Evolutionary conservation across 2,888 invertebrate genomes (phyloP).

Genomic region (Ischnus inquisitorius): DNA sequence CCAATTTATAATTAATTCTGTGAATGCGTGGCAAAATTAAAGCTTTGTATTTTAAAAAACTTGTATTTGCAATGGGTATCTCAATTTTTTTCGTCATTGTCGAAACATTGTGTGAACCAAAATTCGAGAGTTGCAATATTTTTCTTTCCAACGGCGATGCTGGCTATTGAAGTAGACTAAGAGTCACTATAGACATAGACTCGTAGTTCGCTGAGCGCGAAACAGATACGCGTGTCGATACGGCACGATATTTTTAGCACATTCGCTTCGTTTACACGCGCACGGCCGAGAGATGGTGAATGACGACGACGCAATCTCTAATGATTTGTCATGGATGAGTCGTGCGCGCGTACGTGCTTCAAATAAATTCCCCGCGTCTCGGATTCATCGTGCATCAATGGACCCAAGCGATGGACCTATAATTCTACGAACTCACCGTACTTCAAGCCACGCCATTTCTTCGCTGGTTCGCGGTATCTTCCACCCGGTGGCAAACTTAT

Average conservation of each 20-base stretch:
- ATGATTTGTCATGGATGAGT: conserved; percentile 64
- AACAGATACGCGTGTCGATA: conserved; percentile 61
- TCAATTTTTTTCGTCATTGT: not conserved
- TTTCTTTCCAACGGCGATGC: conserved; percentile 30
- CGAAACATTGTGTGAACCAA: not conserved
- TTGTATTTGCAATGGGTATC: no score
- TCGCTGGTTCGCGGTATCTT: conserved; percentile 77
- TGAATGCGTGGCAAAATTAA: not conserved
- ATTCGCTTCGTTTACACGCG: conserved; percentile 42
- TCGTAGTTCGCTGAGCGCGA: conserved; percentile 55
- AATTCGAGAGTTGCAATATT: not conserved
- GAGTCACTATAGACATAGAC: conserved; percentile 16
- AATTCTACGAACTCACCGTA: conserved; percentile 75
- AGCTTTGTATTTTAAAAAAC: not conserved
- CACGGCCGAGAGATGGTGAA: conserved; percentile 35
- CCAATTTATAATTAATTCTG: conserved; percentile 35
- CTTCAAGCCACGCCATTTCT: conserved; percentile 79
- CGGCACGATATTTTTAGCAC: conserved; percentile 67
- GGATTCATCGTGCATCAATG: not conserved
- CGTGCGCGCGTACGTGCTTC: conserved; percentile 30
- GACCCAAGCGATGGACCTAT: not conserved
- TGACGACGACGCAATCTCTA: conserved; percentile 55
- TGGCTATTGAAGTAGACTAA: conserved; percentile 48
- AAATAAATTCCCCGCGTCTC: conserved; percentile 9
- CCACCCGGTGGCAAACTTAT: conserved; percentile 76